These are phyloP conservation scores for Eriosoma lanigerum DNA, from an alignment of 1,140 invertebrate genomes.

Conservation along the genomic window DNA sequence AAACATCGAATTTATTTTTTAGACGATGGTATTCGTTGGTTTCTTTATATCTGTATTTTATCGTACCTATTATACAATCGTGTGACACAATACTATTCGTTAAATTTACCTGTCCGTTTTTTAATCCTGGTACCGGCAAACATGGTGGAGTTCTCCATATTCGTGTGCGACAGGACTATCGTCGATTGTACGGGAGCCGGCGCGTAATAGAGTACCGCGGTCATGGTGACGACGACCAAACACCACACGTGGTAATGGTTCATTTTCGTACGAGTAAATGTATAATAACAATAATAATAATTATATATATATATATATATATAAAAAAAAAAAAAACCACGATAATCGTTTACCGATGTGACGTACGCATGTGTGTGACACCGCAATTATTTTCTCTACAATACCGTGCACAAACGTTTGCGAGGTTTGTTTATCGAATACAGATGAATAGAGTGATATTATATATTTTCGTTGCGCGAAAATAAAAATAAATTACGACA, in stretches of 20 bases:
- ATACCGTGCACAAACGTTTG: too few relatives aligned
- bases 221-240: slow-evolving; percentile 15
- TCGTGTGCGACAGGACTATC: slow-evolving; percentile 38
- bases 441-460: too few relatives aligned
- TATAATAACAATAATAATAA: slow-evolving; percentile 3
- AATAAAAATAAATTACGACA: too few relatives aligned
- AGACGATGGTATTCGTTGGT: too few relatives aligned
- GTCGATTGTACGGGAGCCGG: slow-evolving; percentile 28
- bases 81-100: background rate
- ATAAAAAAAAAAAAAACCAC: background rate
- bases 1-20: too few relatives aligned
- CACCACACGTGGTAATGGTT: slow-evolving; percentile 18
- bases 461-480: background rate
- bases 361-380: background rate
- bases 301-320: too few relatives aligned
- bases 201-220: background rate
- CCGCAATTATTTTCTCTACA: background rate
- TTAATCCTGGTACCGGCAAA: slow-evolving; percentile 32
- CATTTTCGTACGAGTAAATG: background rate
- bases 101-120: slow-evolving; percentile 48
- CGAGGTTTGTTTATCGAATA: too few relatives aligned
- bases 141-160: slow-evolving; percentile 20
- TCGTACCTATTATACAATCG: background rate
- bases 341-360: background rate
- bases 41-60: too few relatives aligned